Conservation (phyloP, 2,888 invertebrate species). For the Drosophila anomelani region DNA sequence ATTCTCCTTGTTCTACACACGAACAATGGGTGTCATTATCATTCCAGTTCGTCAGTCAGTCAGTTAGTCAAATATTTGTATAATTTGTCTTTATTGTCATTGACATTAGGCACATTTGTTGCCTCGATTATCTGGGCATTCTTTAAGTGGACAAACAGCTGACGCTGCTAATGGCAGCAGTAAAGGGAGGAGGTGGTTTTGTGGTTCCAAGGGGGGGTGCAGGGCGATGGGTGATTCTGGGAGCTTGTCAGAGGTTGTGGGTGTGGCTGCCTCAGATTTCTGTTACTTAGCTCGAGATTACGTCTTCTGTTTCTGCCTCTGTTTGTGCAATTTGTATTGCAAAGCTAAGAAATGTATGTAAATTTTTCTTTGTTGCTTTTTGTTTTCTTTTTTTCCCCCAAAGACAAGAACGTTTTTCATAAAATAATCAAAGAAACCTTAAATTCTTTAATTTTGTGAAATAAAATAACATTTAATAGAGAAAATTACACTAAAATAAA, state of each 20-base stretch:
- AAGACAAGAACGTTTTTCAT: background rate
- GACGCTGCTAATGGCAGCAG: conserved; percentile 59
- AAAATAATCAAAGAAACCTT: background rate
- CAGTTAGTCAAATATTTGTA: conserved; percentile 64
- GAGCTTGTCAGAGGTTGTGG: background rate
- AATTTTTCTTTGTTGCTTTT: conserved; percentile 28
- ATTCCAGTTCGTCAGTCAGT: conserved; percentile 42
- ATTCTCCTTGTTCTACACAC: conserved; percentile 41
- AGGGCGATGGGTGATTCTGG: background rate
- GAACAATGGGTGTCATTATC: conserved; percentile 59
- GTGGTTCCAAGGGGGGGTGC: conserved; percentile 6
- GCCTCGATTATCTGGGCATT: conserved; percentile 71
- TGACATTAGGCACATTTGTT: conserved; percentile 74
- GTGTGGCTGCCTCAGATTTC: conserved; percentile 5
- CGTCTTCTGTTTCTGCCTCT: conserved; percentile 1
- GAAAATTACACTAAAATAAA: background rate
- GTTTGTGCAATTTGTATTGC: conserved; percentile 23
- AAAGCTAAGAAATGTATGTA: conserved; percentile 46
- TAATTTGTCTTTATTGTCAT: conserved; percentile 74
- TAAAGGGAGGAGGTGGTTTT: conserved; percentile 2
- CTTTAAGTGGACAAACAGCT: conserved; percentile 74
- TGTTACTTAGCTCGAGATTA: conserved; percentile 7
- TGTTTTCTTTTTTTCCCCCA: conserved; percentile 10
- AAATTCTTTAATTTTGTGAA: background rate
- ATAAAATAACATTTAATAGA: background rate